Evolutionary conservation across 2,113 vertebrate species (phyloP).

Genomic region (Potamarius usumacintae): DNA sequence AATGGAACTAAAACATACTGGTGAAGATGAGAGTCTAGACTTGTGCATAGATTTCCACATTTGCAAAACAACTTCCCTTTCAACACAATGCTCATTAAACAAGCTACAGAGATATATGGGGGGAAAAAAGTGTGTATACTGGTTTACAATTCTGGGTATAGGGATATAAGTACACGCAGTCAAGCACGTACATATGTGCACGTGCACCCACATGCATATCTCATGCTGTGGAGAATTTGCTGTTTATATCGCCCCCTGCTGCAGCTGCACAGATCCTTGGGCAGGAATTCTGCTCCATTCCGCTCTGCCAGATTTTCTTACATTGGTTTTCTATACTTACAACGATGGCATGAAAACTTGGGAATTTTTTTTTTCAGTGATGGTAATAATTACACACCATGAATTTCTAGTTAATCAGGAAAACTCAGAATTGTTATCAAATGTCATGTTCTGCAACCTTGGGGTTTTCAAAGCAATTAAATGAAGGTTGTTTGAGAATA

Average conservation of each 20-base stretch:
- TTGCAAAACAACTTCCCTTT: neutral
- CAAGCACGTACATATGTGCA: neutral
- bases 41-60: neutral
- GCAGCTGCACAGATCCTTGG: conserved; percentile 24
- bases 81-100: neutral
- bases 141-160: neutral
- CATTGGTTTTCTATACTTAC: neutral
- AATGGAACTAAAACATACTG: neutral
- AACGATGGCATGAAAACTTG: neutral
- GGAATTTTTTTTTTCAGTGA: neutral
- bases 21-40: neutral
- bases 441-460: neutral
- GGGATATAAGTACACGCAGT: conserved; percentile 13
- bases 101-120: neutral
- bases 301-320: too few relatives aligned
- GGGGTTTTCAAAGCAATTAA: neutral
- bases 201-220: neutral
- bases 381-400: neutral
- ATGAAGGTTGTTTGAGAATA: neutral
- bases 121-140: neutral
- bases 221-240: conserved; percentile 1
- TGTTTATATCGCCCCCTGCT: conserved; percentile 47
- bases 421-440: neutral
- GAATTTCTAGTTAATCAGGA: neutral
- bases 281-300: neutral